Evolutionary conservation across 2,888 invertebrate genomes (phyloP).

Genomic region (Papilio gigon): DNA sequence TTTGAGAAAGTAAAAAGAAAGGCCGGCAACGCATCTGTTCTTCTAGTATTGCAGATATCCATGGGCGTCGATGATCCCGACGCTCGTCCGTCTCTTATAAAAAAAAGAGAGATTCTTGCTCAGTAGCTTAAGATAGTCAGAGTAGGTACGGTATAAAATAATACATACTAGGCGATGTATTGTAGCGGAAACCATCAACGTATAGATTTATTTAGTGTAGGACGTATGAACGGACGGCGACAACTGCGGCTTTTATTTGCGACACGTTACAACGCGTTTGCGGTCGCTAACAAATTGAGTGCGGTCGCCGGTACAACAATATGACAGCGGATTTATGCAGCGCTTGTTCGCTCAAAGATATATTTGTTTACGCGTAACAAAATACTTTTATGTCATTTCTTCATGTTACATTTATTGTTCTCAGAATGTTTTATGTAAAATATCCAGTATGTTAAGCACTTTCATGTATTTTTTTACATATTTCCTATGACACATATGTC

Average conservation of each 20-base stretch:
- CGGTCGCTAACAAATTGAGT: slow-evolving; percentile 26
- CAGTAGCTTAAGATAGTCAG: not conserved
- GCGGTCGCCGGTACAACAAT: slow-evolving; percentile 12
- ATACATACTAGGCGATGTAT: not conserved
- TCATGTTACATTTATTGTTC: not conserved
- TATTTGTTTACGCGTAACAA: not conserved
- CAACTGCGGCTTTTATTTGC: slow-evolving; percentile 25
- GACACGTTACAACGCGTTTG: slow-evolving; percentile 29
- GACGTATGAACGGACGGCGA: slow-evolving; percentile 18
- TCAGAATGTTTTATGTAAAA: too few species aligned
- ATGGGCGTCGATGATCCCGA: too few species aligned
- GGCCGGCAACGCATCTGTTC: too few species aligned
- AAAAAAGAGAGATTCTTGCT: too few species aligned
- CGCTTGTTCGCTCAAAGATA: slow-evolving; percentile 14
- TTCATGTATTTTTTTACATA: too few species aligned
- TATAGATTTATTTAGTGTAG: slow-evolving; percentile 10
- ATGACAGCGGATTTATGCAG: slow-evolving; percentile 18
- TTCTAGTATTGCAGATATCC: too few species aligned
- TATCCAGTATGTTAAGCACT: too few species aligned
- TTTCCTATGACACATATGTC: too few species aligned
- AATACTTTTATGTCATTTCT: not conserved
- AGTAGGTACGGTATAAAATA: not conserved
- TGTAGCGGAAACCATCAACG: not conserved
- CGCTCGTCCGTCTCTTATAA: too few species aligned
- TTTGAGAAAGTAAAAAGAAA: too few species aligned